These are phyloP conservation scores for Drosophila pachea DNA, from an alignment of 1,140 invertebrate species.

Conservation along the genomic window DNA sequence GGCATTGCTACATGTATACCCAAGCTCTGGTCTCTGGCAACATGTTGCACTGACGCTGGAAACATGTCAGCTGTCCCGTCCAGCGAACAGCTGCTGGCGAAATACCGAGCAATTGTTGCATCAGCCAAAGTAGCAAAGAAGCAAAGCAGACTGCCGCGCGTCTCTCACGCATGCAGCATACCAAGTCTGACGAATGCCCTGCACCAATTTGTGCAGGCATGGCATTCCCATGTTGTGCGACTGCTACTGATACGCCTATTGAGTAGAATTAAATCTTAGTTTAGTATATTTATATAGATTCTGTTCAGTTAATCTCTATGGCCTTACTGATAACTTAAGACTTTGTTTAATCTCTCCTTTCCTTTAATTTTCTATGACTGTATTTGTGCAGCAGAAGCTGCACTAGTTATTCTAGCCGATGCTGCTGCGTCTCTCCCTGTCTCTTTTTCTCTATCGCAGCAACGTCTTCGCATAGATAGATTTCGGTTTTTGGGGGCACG, in stretches of 20 bases:
- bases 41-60: constrained; percentile 15
- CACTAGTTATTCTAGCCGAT: neutral
- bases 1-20: constrained; percentile 28
- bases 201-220: constrained; percentile 11
- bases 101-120: constrained; percentile 62
- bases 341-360: neutral
- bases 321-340: neutral
- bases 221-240: too few relatives aligned
- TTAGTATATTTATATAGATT: too few relatives aligned
- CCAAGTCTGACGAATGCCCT: constrained; percentile 1
- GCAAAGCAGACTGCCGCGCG: neutral
- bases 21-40: constrained; percentile 12
- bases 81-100: constrained; percentile 47
- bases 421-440: too few relatives aligned
- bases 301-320: too few relatives aligned
- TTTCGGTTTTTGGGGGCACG: constrained; percentile 56
- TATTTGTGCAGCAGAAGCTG: neutral
- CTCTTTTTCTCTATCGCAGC: neutral
- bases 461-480: constrained; percentile 13
- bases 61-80: constrained; percentile 39
- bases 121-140: constrained; percentile 55
- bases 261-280: too few relatives aligned
- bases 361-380: too few relatives aligned
- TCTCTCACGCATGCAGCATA: constrained; percentile 38
- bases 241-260: too few relatives aligned